Evolutionary conservation across 1,140 invertebrate species (phyloP).

Genomic region (Sinonovacula constricta): DNA sequence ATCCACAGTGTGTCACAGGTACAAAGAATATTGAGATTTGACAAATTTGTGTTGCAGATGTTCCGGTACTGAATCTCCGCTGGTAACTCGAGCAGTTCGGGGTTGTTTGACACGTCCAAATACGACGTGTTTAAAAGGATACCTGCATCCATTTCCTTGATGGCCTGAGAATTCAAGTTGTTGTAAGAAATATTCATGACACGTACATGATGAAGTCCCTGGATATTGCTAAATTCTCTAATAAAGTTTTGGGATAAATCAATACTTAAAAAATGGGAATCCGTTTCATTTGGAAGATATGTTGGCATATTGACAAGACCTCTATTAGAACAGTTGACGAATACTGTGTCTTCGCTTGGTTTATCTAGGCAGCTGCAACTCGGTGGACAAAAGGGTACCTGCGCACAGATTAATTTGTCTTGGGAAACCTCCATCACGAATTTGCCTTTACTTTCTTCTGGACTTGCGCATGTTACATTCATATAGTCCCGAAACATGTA

Average conservation of each 20-base stretch:
- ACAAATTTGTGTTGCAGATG: constrained; percentile 24
- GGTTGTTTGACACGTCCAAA: constrained; percentile 32
- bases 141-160: background rate
- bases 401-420: background rate
- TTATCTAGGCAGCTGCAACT: constrained; percentile 35
- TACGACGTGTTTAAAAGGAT: constrained; percentile 12
- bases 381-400: background rate
- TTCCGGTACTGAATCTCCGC: constrained; percentile 13
- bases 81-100: background rate
- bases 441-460: background rate
- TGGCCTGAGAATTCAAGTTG: background rate
- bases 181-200: constrained; percentile 19
- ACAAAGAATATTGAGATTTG: constrained; percentile 9
- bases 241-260: constrained; percentile 32
- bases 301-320: background rate
- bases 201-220: background rate
- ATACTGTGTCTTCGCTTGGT: constrained; percentile 16
- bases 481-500: constrained; percentile 6
- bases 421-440: background rate
- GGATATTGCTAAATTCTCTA: background rate
- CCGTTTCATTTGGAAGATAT: constrained; percentile 11
- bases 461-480: constrained; percentile 17
- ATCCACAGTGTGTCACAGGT: constrained; percentile 29
- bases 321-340: constrained; percentile 33
- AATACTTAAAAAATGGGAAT: constrained; percentile 7